A percentile compares a stretch with the other conserved stretches of the same genome.
These are phyloP conservation scores for Vanessa cardui DNA, from an alignment of 2,888 invertebrate genomes.

Conservation along the genomic window DNA sequence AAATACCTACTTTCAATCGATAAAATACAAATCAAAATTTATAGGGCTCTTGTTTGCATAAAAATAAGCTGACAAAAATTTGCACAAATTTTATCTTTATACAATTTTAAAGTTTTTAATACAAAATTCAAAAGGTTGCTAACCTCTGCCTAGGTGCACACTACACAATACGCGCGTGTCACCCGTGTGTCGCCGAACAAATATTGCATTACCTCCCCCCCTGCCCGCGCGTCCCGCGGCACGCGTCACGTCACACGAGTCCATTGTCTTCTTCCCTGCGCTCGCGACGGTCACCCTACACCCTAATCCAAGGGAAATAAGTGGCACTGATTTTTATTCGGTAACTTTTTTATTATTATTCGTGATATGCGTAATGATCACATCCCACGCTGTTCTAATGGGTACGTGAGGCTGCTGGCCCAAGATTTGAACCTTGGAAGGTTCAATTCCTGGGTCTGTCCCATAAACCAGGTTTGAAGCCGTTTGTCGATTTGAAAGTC, in stretches of 20 bases:
- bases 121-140: conserved; percentile 47
- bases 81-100: background rate
- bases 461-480: no score
- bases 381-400: background rate
- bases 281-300: conserved; percentile 66
- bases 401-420: no score
- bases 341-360: conserved; percentile 24
- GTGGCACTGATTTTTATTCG: conserved; percentile 38
- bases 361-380: conserved; percentile 8
- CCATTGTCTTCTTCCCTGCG: conserved; percentile 38
- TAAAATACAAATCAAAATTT: no score
- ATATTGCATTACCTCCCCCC: conserved; percentile 70
- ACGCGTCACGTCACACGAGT: conserved; percentile 13
- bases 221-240: conserved; percentile 49
- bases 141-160: conserved; percentile 70
- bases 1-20: no score
- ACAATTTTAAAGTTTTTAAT: no score
- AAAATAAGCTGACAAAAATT: no score
- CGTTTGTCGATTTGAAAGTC: no score
- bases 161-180: conserved; percentile 71
- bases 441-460: no score
- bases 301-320: conserved; percentile 38
- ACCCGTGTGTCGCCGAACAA: conserved; percentile 79
- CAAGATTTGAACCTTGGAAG: no score
- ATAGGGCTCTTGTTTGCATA: no score